phyloP scores from a whole-genome alignment of 2,888 invertebrate genomes.

The Cremastobaeus sp. region DNA sequence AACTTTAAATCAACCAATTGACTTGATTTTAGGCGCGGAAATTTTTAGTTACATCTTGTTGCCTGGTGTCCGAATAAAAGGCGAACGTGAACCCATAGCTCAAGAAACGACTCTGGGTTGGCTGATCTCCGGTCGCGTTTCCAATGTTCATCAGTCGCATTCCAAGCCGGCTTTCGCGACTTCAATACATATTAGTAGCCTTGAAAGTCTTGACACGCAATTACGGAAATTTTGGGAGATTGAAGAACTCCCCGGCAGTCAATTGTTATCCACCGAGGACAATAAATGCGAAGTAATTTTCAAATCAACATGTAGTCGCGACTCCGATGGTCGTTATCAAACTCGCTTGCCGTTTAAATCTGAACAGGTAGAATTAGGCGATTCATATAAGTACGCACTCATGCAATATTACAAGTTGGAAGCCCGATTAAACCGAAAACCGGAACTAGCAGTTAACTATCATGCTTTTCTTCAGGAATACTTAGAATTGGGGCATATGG shows the following conservation, averaged over 20 bases:
- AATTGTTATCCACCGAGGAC: not conserved
- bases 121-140: not conserved
- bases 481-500: too few species aligned
- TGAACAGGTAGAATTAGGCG: too few species aligned
- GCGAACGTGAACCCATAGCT: not conserved
- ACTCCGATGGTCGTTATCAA: not conserved
- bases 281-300: not conserved
- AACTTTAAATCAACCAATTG: not conserved
- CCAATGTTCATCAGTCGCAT: too few species aligned
- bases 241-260: not conserved
- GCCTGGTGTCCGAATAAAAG: not conserved
- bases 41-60: not conserved
- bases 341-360: not conserved
- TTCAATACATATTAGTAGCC: not conserved
- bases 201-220: not conserved
- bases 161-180: too few species aligned
- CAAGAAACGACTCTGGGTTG: not conserved
- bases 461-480: too few species aligned
- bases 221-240: not conserved
- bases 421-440: too few species aligned
- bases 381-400: too few species aligned
- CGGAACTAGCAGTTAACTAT: too few species aligned
- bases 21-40: not conserved
- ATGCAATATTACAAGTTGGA: too few species aligned
- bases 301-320: not conserved